These are phyloP conservation scores for Cataglyphis hispanica DNA, from an alignment of 1,140 invertebrate species.

Conservation along the genomic window DNA sequence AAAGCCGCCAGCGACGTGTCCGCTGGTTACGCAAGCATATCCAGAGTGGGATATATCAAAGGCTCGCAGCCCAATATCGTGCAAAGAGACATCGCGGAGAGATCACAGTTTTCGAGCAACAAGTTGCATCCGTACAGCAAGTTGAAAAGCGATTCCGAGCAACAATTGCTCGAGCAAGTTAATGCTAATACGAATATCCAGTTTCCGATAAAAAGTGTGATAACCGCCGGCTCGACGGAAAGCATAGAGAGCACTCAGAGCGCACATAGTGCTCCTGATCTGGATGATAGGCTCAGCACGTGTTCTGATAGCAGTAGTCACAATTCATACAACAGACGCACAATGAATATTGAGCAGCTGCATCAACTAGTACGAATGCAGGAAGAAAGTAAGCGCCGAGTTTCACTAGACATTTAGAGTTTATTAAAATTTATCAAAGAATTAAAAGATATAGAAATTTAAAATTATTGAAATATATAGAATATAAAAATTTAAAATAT, in stretches of 20 bases:
- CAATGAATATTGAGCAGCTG: slow-evolving; percentile 78
- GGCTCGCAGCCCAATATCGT: slow-evolving; percentile 79
- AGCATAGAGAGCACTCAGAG: slow-evolving; percentile 84
- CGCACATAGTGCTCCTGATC: slow-evolving; percentile 82
- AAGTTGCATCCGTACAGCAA: slow-evolving; percentile 73
- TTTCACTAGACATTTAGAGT: slow-evolving; percentile 12
- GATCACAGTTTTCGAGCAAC: slow-evolving; percentile 47
- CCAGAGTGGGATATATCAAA: slow-evolving; percentile 75
- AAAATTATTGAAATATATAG: background rate
- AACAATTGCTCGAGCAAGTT: slow-evolving; percentile 71
- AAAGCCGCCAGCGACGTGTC: slow-evolving; percentile 57
- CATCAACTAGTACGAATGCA: slow-evolving; percentile 79
- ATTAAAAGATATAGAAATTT: slow-evolving; percentile 12
- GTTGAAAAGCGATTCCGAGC: slow-evolving; percentile 80
- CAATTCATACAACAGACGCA: slow-evolving; percentile 78
- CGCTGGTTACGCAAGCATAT: slow-evolving; percentile 39
- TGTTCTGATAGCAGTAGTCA: slow-evolving; percentile 83
- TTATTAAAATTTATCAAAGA: background rate
- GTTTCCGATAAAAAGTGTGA: slow-evolving; percentile 57
- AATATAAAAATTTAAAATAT: slow-evolving; percentile 9
- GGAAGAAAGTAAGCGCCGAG: slow-evolving; percentile 77
- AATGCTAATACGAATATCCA: slow-evolving; percentile 60
- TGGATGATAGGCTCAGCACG: slow-evolving; percentile 77
- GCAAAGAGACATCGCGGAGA: slow-evolving; percentile 65
- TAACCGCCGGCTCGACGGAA: slow-evolving; percentile 81